phyloP scores from a whole-genome alignment of 2,888 invertebrate species.

The Muscina levida region DNA sequence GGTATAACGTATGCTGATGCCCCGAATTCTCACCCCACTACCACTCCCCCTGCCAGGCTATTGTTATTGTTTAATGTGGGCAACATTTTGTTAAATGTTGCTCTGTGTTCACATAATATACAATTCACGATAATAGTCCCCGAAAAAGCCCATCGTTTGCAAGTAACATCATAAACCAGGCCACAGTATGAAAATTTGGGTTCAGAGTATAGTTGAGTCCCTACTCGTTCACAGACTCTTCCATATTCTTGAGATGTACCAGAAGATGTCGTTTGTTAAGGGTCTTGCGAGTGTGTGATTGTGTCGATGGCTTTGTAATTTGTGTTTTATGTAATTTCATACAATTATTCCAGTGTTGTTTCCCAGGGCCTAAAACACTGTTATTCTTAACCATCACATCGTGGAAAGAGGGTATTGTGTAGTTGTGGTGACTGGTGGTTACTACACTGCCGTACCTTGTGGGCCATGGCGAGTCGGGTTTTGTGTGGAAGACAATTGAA shows the following conservation, averaged over 20 bases:
- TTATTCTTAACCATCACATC: no score
- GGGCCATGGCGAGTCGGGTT: not conserved
- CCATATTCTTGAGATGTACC: not conserved
- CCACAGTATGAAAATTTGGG: not conserved
- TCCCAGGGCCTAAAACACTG: conserved; percentile 19
- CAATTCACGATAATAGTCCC: not conserved
- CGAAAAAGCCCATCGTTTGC: not conserved
- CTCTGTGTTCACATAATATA: conserved; percentile 29
- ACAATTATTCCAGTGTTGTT: conserved; percentile 35
- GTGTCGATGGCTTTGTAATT: conserved; percentile 22
- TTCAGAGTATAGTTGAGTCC: not conserved
- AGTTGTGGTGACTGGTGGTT: not conserved
- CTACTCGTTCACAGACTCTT: no score
- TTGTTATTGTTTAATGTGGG: conserved; percentile 34
- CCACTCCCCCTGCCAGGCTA: not conserved
- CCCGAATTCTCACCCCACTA: conserved; percentile 1
- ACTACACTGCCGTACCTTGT: not conserved
- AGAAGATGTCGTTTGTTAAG: conserved; percentile 21
- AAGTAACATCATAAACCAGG: not conserved
- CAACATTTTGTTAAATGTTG: conserved; percentile 37
- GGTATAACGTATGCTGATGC: conserved; percentile 1
- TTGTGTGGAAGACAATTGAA: conserved; percentile 1
- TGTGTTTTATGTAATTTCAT: conserved; percentile 39
- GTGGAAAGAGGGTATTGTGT: no score
- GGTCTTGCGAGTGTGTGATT: conserved; percentile 45